Percentiles rank a stretch among this genome's conserved stretches.
phyloP scores from a whole-genome alignment of 2,113 vertebrate species.

The Gobiocypris rarus region DNA sequence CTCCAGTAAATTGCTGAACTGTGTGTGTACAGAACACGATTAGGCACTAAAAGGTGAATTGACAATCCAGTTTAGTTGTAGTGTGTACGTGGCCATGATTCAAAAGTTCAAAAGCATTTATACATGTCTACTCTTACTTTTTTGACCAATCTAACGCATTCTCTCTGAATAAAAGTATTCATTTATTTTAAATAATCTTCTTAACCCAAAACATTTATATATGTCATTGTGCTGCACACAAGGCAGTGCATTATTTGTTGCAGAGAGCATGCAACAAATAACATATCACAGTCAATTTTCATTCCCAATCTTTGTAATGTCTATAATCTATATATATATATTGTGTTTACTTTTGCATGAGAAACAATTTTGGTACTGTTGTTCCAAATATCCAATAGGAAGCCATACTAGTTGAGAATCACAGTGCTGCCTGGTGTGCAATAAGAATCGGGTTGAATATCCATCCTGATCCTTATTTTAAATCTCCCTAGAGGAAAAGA shows the following conservation, averaged over 20 bases:
- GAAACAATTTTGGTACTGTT: not conserved
- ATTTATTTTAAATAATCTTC: not conserved
- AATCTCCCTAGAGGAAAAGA: conserved; percentile 14
- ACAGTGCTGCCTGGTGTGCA: not conserved
- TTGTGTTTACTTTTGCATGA: not conserved
- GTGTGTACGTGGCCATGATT: no score
- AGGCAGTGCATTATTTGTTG: not conserved
- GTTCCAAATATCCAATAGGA: not conserved
- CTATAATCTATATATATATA: no score
- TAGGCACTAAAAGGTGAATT: no score
- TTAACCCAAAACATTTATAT: no score
- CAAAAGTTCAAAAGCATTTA: no score
- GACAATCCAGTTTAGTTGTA: no score
- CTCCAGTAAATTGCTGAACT: no score
- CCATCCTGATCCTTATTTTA: conserved; percentile 31
- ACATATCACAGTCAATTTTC: not conserved
- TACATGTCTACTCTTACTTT: not conserved
- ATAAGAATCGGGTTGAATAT: conserved; percentile 29
- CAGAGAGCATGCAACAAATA: not conserved
- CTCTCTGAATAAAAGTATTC: not conserved
- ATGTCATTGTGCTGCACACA: not conserved
- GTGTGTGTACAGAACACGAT: no score
- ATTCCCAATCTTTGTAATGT: no score
- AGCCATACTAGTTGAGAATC: not conserved
- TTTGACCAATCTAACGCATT: not conserved